Conservation (phyloP, 2,113 vertebrate genomes). For the Microtus richardsoni region DNA sequence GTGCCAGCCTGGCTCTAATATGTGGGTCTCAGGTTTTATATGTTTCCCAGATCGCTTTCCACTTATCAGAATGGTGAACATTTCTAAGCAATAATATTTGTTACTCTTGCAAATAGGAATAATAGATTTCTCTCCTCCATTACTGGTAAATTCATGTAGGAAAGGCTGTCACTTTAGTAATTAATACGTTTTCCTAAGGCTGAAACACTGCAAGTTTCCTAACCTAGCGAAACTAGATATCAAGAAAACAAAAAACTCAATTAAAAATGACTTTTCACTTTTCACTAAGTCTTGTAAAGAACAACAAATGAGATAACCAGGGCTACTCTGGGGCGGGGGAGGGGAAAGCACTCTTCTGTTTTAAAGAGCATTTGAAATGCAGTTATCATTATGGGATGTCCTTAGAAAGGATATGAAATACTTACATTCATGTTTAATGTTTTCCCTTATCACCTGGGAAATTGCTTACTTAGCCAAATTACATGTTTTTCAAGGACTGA, state of each 20-base stretch:
- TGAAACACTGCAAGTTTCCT: not conserved
- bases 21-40: slow-evolving; percentile 18
- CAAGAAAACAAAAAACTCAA: no score
- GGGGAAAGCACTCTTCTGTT: not conserved
- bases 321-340: not conserved
- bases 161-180: slow-evolving; percentile 33
- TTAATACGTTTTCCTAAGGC: slow-evolving; percentile 22
- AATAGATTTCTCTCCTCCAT: slow-evolving; percentile 7
- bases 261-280: not conserved
- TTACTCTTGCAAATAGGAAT: slow-evolving; percentile 7
- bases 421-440: slow-evolving; percentile 20
- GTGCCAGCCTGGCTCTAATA: not conserved
- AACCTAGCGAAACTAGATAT: slow-evolving; percentile 10
- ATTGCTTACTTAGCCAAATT: not conserved
- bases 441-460: slow-evolving; percentile 16
- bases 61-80: not conserved
- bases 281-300: slow-evolving; percentile 24
- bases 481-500: not conserved
- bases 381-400: slow-evolving; percentile 43
- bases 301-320: slow-evolving; percentile 18
- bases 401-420: slow-evolving; percentile 28
- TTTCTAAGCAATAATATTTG: not conserved
- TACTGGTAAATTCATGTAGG: slow-evolving; percentile 13
- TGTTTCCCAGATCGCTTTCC: slow-evolving; percentile 34
- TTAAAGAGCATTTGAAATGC: slow-evolving; percentile 22